Evolutionary conservation across 92 coral and sea anemone species (phyloP).

Genomic region (Siderastrea siderea): DNA sequence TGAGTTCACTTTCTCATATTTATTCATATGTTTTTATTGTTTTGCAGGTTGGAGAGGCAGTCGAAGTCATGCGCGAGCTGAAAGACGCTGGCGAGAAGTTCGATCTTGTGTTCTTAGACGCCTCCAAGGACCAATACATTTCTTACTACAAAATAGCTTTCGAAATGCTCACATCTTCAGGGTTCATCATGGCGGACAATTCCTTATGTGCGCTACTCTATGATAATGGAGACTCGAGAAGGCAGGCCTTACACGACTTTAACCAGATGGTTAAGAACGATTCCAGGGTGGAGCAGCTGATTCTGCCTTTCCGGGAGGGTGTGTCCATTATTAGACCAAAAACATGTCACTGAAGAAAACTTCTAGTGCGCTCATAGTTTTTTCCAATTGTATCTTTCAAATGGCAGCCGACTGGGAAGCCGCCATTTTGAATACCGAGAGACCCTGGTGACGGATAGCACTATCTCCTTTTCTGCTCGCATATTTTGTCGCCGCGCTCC

Average conservation of each 20-base stretch:
- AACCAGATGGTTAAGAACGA: conserved; percentile 60
- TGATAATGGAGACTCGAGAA: conserved; percentile 47
- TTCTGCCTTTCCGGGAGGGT: conserved; percentile 58
- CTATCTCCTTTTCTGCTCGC: too few relatives aligned
- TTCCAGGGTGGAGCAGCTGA: conserved; percentile 54
- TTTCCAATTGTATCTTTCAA: background rate
- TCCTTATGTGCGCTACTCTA: conserved; percentile 53
- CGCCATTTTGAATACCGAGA: too few relatives aligned
- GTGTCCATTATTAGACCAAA: conserved; percentile 52
- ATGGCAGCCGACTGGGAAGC: too few relatives aligned
- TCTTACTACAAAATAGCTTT: conserved; percentile 46
- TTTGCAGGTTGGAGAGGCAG: conserved; percentile 60
- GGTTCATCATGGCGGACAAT: conserved; percentile 57
- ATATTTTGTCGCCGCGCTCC: too few relatives aligned
- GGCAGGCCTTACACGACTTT: conserved; percentile 57
- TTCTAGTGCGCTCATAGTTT: background rate
- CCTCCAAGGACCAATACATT: conserved; percentile 52
- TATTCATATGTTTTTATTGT: too few relatives aligned
- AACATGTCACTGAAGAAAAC: background rate
- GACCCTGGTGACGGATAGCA: too few relatives aligned
- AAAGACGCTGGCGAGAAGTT: conserved; percentile 31
- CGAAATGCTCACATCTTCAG: conserved; percentile 47
- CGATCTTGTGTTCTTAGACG: conserved; percentile 60
- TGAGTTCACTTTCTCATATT: background rate
- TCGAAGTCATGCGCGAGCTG: conserved; percentile 30